phyloP scores from a whole-genome alignment of 2,113 vertebrate species.

The Seriola rivoliana region DNA sequence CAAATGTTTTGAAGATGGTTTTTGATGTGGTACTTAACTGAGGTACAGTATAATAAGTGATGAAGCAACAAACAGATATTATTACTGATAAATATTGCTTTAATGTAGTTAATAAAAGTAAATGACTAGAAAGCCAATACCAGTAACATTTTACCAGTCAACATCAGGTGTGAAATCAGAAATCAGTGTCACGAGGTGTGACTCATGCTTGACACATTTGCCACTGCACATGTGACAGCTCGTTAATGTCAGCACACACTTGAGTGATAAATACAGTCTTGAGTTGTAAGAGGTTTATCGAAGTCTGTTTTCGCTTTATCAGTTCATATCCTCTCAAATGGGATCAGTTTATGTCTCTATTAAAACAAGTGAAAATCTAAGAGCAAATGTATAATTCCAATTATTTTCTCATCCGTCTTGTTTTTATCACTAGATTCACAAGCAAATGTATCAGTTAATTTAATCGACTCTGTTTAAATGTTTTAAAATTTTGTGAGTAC shows the following conservation, averaged over 20 bases:
- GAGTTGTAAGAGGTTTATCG: conserved; percentile 1
- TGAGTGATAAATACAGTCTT: background rate
- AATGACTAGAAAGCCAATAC: background rate
- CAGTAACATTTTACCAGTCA: background rate
- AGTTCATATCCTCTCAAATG: background rate
- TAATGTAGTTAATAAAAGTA: background rate
- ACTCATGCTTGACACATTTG: background rate
- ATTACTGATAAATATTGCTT: background rate
- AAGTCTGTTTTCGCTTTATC: background rate
- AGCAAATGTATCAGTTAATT: conserved; percentile 3
- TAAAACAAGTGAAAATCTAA: background rate
- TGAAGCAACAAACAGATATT: background rate
- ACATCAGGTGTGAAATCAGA: background rate
- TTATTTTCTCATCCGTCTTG: background rate
- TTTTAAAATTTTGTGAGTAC: background rate
- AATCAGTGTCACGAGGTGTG: background rate
- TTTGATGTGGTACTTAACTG: background rate
- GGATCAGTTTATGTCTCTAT: background rate
- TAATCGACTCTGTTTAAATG: background rate
- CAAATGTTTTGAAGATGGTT: background rate
- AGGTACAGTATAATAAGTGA: background rate
- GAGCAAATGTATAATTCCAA: background rate
- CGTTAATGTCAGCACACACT: background rate
- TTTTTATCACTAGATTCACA: background rate
- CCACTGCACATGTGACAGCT: background rate